Evolutionary conservation across 2,113 vertebrate species (phyloP).

Genomic region (Oncorhynchus mykiss): DNA sequence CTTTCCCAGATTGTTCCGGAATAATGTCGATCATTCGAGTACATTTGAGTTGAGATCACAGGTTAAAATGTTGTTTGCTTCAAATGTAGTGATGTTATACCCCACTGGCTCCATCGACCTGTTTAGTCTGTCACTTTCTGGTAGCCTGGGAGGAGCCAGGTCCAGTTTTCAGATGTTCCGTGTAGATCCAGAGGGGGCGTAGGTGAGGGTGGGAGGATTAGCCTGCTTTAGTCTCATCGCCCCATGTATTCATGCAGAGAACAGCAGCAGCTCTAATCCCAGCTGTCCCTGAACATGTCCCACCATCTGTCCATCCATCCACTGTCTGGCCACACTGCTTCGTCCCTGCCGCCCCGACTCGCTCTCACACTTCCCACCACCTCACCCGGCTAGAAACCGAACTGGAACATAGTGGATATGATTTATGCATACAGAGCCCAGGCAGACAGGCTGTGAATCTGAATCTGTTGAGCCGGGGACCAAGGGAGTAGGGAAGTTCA

Average conservation of each 20-base stretch:
- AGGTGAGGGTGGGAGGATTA: not conserved
- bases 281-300: not conserved
- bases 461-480: not conserved
- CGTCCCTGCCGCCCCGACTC: not conserved
- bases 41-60: no score
- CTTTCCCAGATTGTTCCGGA: no score
- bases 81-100: no score
- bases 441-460: not conserved
- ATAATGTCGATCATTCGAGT: no score
- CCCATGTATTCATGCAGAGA: conserved; percentile 21
- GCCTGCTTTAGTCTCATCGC: not conserved
- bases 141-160: no score
- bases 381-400: not conserved
- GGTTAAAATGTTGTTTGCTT: no score
- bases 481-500: not conserved
- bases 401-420: not conserved
- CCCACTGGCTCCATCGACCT: no score
- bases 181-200: no score
- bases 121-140: no score
- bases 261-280: not conserved
- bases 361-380: not conserved
- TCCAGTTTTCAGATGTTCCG: no score
- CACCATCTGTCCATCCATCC: conserved; percentile 4
- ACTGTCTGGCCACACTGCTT: conserved; percentile 33
- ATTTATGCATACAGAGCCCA: not conserved